phyloP scores from a whole-genome alignment of 2,888 invertebrate genomes.

The Conus canariensis region DNA sequence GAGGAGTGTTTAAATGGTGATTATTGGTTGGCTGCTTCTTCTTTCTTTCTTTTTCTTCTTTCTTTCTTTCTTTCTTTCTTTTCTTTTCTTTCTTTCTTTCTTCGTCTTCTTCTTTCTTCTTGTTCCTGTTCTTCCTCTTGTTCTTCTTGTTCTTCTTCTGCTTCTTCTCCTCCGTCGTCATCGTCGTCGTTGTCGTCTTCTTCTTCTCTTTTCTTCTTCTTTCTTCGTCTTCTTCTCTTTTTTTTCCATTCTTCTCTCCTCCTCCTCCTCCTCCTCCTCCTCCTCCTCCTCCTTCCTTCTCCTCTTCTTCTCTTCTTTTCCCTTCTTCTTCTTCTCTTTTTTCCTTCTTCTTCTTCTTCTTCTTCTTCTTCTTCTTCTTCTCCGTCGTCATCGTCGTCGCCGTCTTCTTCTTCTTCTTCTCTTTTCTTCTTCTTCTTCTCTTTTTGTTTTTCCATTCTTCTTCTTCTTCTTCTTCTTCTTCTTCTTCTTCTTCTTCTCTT shows the following conservation, averaged over 20 bases:
- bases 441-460: no score
- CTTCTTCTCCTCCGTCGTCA: neutral
- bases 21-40: neutral
- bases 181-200: neutral
- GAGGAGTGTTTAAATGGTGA: neutral
- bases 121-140: neutral
- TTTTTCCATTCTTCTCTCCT: neutral
- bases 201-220: neutral
- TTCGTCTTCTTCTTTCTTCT: neutral
- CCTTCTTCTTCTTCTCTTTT: neutral
- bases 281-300: neutral
- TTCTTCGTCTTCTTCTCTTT: neutral
- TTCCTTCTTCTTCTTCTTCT: neutral
- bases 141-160: neutral
- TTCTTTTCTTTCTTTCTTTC: neutral
- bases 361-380: neutral
- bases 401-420: neutral
- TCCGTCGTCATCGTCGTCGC: neutral
- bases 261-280: neutral
- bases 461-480: neutral
- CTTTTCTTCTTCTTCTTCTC: neutral
- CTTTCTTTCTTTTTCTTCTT: neutral
- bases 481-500: neutral
- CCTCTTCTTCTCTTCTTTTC: neutral
- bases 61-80: conserved; percentile 7